Base-by-base conservation (phyloP, 1,140 invertebrate species). In the Drosophila simulans region DNA sequence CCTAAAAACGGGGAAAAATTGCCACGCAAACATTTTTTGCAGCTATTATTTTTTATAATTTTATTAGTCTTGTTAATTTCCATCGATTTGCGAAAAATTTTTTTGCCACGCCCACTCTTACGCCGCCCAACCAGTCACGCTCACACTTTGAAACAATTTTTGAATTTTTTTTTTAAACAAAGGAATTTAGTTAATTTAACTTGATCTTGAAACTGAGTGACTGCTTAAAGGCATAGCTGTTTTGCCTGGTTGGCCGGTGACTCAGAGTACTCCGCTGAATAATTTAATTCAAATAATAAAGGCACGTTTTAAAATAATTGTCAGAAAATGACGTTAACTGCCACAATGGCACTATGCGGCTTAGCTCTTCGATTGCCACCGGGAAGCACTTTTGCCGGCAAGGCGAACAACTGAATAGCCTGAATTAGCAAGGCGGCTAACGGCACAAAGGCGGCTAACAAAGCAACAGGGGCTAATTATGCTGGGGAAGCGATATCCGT, bases 401-500 rank as follows among this genome's bases (percentile, higher is more conserved):
- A 73, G 70, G 70, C 70, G 27, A 73, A 40, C 68, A 48, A 52
- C 57, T 62, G 27, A 46, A 20, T 12, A n/a, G 59, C 17, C 43
- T 49, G 68, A 73, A 73, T 73, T 72, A 73, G 68, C 68, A 62
- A 73, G 53, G 68, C 70, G 56, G 54, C 68, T 43, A 71, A 31
- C 53, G 52, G 55, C 35, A 22, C 42, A 48, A 65, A 64, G 58
- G 58, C 62, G 62, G 34, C 12, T 20, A 34, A 25, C 31, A 48
- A 37, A 12, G 13, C 63, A 22, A 42, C 43, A 65, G 59, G 59
- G 59, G 59, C 48, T 65, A 66, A 65, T 66, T 66, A 65, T 66
- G 63, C 11, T 65, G 25, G 34, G 58, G 59, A 65, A 65, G 42
- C 42, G 13, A 62, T 58, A 40, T 62, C 53, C 58, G 48, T 34